Base-by-base conservation (phyloP, 1,140 invertebrate genomes). In the Thaumatotibia leucotreta region DNA sequence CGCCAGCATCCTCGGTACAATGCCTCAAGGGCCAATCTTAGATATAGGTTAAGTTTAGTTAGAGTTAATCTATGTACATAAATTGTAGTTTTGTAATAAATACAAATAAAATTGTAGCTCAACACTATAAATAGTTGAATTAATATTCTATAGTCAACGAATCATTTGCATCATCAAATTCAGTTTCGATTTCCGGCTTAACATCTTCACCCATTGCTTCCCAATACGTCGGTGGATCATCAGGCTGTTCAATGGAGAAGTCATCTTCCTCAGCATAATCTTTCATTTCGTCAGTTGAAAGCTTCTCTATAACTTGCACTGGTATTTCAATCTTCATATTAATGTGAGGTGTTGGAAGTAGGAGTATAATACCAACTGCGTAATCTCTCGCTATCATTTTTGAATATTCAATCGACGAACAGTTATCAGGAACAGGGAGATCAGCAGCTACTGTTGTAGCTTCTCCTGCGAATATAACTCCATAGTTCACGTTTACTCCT, bases 331-430 rank as follows among this genome's bases (percentile, higher is more conserved):
- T 23, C 9, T 24, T 8, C n/a, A 61, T 6, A 52, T 68, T 61
- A 17, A 23, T 22, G 61, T 68, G 62, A 17, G 66, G 66, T 9
- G 39, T 17, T n/a, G 66, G 66, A 11, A 68, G 50, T 24, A 27
- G 6, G 0, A 61, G 50, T 29, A 33, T 68, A 17, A 64, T 61
- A 23, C 8, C 29, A 32, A 68, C 32, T 0, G 29, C 22, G 35
- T 68, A 68, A 35, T 64, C 52, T 29, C 66, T 68, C 0, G 32
- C 24, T n/a, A 64, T 54, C n/a, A 64, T 27, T 68, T 32, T 64
- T 5, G 66, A 64, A 61, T 63, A 20, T 3, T 29, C 52, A 4
- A 68, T 61, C 10, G 35, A 39, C 27, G 11, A 14, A 11, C 14
- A 9, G 24, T 64, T 23, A 20, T 27, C 11, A 17, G 66, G 66